Evolutionary conservation across 2,888 invertebrate species (phyloP), one percentile per base, ranked within the genome.

Genomic region (Pterostichus niger): DNA sequence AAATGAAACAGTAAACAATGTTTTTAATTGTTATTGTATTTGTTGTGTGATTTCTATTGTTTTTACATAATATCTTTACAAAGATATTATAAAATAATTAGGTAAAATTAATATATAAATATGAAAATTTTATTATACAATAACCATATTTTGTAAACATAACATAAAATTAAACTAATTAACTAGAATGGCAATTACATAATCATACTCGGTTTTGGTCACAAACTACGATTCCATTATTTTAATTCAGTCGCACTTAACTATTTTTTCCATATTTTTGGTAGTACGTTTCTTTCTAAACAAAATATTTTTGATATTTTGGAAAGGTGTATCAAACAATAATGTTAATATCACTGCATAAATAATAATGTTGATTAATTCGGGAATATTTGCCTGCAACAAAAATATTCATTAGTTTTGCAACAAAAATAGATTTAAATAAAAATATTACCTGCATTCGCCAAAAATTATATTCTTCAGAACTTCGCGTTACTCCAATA

Each of bases 241-340:
- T 75, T 46, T 40, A 68, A n/a, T 6, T 82, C 61, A 82, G 49
- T 75, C 82, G 15, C 17, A 59, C 44, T 82, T 61, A 33, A 15
- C 44, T 49, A 64, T 33, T 10, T 35, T 44, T 59, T 78, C 7
- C 40, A n/a, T 31, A 17, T 24, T 24, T 6, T 9, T 35, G 15
- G 11, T n/a, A 11, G 40, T 35, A 54, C 40, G 13, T 35, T 54
- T 71, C 31, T 35, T 83, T 68, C 40, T 89, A 84, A 91, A 89
- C 49, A 93, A 86, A 82, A 92, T 87, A 86, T 92, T 92, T 87
- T 92, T 93, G n/a, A 95, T 90, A 87, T 94, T 94, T 89, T 94
- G 93, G 87, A 94, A 94, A 10, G 95, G 95, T 84, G 92, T 91
- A 86, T 95, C 95, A 85, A 95, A 92, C 3, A 93, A 88, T 31